Evolutionary conservation across 1,140 invertebrate species (phyloP).

Genomic region (Lepidurus couesii): DNA sequence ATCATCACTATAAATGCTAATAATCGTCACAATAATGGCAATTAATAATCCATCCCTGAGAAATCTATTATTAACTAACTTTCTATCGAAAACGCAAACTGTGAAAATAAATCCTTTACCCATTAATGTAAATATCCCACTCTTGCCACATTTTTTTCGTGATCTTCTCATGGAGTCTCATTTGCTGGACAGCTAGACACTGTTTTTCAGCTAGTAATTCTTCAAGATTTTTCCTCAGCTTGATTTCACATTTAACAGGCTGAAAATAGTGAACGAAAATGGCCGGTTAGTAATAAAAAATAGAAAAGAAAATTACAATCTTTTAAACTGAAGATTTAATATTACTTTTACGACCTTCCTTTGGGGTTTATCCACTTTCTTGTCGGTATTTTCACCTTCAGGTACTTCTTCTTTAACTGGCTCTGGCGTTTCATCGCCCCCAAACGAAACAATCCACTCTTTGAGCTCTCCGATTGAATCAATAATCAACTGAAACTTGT

Average conservation of each 20-base stretch:
- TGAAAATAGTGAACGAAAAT: background rate
- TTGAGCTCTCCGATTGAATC: conserved; percentile 25
- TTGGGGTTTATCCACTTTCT: background rate
- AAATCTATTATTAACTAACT: background rate
- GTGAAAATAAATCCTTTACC: background rate
- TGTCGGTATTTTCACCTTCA: background rate
- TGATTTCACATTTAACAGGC: conserved; percentile 14
- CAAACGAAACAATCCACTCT: conserved; percentile 29
- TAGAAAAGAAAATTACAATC: too few species aligned
- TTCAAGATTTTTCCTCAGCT: conserved; percentile 23
- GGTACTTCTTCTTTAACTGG: conserved; percentile 17
- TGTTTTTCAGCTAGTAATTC: conserved; percentile 27
- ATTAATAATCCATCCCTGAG: too few species aligned
- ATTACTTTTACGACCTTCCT: background rate
- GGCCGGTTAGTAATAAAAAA: too few species aligned
- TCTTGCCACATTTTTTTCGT: conserved; percentile 28
- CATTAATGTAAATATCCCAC: conserved; percentile 16
- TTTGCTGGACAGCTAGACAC: conserved; percentile 26
- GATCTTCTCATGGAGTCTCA: conserved; percentile 29
- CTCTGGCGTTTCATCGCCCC: conserved; percentile 17
- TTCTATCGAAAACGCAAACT: background rate
- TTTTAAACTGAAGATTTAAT: too few species aligned
- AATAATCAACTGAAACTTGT: conserved; percentile 31
- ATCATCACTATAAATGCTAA: too few species aligned
- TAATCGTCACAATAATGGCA: too few species aligned